Conservation (phyloP, 2,113 vertebrate species). For the Melozone crissalis region DNA sequence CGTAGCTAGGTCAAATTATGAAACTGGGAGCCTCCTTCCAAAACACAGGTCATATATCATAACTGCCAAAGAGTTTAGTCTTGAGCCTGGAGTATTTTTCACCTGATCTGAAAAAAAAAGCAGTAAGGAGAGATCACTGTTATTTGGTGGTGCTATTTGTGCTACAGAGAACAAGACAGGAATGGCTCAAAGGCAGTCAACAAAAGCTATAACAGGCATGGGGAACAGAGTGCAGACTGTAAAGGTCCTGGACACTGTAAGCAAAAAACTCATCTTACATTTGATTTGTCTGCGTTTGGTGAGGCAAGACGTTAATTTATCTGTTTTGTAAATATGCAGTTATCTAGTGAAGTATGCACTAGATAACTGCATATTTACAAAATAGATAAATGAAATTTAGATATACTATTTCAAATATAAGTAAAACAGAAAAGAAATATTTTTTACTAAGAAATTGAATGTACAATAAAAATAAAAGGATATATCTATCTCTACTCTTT, state of each 20-base stretch:
- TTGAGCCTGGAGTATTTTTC: background rate
- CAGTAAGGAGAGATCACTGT: background rate
- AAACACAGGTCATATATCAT: background rate
- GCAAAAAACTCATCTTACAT: background rate
- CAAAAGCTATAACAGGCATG: background rate
- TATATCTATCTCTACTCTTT: background rate
- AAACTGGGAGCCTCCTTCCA: background rate
- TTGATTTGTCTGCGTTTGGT: background rate
- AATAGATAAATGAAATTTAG: background rate
- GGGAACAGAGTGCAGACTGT: background rate
- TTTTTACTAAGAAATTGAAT: background rate
- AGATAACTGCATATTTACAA: background rate
- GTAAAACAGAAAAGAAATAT: background rate
- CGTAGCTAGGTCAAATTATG: background rate
- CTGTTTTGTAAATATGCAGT: too few relatives aligned
- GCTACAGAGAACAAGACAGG: background rate
- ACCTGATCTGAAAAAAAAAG: background rate
- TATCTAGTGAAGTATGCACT: background rate
- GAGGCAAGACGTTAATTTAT: background rate
- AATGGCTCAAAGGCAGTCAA: background rate
- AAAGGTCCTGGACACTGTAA: background rate
- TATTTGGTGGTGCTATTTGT: background rate
- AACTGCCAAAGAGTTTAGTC: background rate
- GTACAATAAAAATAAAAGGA: background rate
- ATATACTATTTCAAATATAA: background rate